These are phyloP conservation scores for Musca domestica DNA, from an alignment of 1,140 invertebrate species.

Conservation along the genomic window DNA sequence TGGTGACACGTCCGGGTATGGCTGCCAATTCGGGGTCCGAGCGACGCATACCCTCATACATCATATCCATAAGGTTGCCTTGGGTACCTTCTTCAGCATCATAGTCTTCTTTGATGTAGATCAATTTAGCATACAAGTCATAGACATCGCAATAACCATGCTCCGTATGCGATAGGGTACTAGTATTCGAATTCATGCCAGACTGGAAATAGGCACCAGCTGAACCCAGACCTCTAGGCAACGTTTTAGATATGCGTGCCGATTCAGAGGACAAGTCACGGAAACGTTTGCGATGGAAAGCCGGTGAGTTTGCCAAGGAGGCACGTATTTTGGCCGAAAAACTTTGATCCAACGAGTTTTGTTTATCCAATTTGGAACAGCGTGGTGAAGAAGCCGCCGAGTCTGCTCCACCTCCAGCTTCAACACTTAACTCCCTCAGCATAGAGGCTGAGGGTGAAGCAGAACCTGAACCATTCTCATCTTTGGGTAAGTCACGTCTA, in stretches of 20 bases:
- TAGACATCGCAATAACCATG: slow-evolving; percentile 78
- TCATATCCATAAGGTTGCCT: slow-evolving; percentile 62
- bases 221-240: slow-evolving; percentile 67
- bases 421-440: slow-evolving; percentile 20
- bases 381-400: slow-evolving; percentile 44
- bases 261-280: slow-evolving; percentile 62
- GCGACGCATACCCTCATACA: slow-evolving; percentile 71
- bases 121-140: slow-evolving; percentile 83
- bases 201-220: slow-evolving; percentile 55
- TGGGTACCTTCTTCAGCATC: slow-evolving; percentile 73
- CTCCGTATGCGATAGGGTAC: slow-evolving; percentile 61
- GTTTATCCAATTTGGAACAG: slow-evolving; percentile 61
- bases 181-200: slow-evolving; percentile 57
- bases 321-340: slow-evolving; percentile 62
- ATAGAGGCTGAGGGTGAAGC: slow-evolving; percentile 23
- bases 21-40: slow-evolving; percentile 80
- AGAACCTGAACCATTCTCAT: slow-evolving; percentile 30
- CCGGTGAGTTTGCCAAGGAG: slow-evolving; percentile 65
- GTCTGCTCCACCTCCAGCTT: slow-evolving; percentile 28
- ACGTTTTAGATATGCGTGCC: slow-evolving; percentile 71
- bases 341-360: slow-evolving; percentile 62
- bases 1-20: slow-evolving; percentile 76
- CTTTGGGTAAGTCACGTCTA: slow-evolving; percentile 40
- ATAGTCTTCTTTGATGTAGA: slow-evolving; percentile 81
- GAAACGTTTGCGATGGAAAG: slow-evolving; percentile 66